A percentile compares a stretch with the other conserved stretches of the same genome.
phyloP scores from a whole-genome alignment of 2,888 invertebrate species.

The Phanerotoma sp. region DNA sequence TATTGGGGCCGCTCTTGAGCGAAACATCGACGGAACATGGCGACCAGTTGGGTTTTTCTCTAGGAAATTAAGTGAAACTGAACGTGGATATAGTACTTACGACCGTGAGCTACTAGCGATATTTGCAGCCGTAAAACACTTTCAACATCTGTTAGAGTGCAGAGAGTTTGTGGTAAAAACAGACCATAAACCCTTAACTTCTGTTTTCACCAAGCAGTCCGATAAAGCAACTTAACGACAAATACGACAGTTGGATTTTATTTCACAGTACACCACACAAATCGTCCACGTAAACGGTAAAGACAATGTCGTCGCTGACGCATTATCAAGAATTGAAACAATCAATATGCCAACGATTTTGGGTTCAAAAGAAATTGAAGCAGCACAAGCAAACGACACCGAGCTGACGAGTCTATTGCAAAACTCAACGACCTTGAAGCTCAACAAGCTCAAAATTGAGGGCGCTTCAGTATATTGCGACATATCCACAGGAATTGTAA shows the following conservation, averaged over 20 bases:
- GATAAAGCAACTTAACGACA: constrained; percentile 22
- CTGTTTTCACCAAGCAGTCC: constrained; percentile 7
- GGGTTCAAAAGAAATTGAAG: not conserved
- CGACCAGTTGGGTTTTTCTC: constrained; percentile 15
- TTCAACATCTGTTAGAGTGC: constrained; percentile 15
- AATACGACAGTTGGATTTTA: constrained; percentile 21
- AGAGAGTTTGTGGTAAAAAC: constrained; percentile 21
- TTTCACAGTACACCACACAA: constrained; percentile 25
- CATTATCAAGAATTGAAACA: constrained; percentile 23
- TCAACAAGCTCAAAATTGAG: too few relatives aligned
- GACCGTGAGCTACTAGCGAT: constrained; percentile 19
- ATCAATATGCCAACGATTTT: constrained; percentile 20
- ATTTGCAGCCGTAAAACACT: constrained; percentile 17
- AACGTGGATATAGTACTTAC: constrained; percentile 21
- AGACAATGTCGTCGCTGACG: constrained; percentile 32
- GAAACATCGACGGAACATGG: constrained; percentile 4
- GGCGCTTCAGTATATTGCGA: constrained; percentile 15
- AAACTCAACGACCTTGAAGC: too few relatives aligned
- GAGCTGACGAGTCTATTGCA: constrained; percentile 1
- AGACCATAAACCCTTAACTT: constrained; percentile 21
- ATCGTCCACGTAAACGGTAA: constrained; percentile 23
- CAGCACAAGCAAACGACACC: constrained; percentile 6
- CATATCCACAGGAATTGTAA: constrained; percentile 5
- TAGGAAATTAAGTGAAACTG: constrained; percentile 7
- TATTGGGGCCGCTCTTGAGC: constrained; percentile 9